These are phyloP conservation scores for Anniella stebbinsi DNA, from an alignment of 2,797 vertebrate genomes.

Conservation along the genomic window DNA sequence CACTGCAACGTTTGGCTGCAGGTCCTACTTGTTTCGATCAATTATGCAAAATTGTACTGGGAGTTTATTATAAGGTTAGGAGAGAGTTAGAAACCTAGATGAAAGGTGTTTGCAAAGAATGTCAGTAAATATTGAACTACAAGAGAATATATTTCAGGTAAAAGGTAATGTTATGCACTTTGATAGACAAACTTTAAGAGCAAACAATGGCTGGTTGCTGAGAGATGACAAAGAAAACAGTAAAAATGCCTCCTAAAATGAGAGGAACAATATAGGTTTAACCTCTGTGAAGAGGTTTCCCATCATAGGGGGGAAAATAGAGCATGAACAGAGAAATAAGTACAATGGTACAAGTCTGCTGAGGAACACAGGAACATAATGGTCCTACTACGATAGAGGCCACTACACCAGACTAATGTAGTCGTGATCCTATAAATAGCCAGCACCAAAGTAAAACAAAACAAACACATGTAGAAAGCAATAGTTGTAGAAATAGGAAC, in stretches of 20 bases:
- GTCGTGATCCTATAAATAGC: not conserved
- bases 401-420: not conserved
- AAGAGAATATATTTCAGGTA: not conserved
- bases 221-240: slow-evolving; percentile 18
- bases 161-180: not conserved
- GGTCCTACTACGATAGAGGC: not conserved
- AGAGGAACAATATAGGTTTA: not conserved
- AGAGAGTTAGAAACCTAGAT: not conserved
- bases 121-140: not conserved
- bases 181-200: slow-evolving; percentile 4
- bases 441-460: not conserved
- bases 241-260: not conserved
- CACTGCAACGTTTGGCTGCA: not conserved
- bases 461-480: not conserved
- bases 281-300: not conserved
- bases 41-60: not conserved
- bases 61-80: not conserved
- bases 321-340: not conserved
- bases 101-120: not conserved
- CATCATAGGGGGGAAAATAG: not conserved
- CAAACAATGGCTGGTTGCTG: not conserved
- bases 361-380: not conserved
- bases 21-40: not conserved
- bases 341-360: not conserved
- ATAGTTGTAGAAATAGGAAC: not conserved